Percentiles rank a stretch among this genome's conserved stretches.
Conservation (phyloP, 2,113 vertebrate genomes). For the Cavia porcellus region DNA sequence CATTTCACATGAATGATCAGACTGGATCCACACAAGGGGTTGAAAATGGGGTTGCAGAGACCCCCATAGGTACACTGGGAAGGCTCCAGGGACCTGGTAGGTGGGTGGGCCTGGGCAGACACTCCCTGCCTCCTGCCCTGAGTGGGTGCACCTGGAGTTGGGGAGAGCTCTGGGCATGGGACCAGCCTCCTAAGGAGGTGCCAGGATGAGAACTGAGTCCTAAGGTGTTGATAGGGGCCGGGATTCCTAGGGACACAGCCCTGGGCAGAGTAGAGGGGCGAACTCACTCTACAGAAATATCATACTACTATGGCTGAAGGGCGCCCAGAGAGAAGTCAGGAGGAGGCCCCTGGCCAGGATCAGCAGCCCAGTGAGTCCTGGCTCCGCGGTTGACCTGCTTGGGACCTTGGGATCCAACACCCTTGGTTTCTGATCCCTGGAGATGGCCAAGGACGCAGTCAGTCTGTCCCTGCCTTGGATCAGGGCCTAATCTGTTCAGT, state of each 20-base stretch:
- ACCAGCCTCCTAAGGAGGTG: background rate
- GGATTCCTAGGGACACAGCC: background rate
- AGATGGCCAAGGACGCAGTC: background rate
- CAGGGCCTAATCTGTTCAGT: conserved; percentile 37
- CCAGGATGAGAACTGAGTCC: background rate
- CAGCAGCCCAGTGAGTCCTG: background rate
- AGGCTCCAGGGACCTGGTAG: background rate
- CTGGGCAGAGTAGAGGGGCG: background rate
- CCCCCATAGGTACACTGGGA: background rate
- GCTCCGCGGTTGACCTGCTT: background rate
- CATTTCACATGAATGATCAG: background rate
- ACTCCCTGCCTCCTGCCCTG: background rate
- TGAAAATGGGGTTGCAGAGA: background rate
- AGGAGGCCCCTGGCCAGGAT: background rate
- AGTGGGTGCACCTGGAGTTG: background rate
- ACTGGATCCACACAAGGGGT: background rate
- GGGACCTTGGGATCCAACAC: background rate
- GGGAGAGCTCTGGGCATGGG: background rate
- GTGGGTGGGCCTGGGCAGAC: background rate
- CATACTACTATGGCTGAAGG: background rate
- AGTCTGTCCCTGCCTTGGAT: background rate
- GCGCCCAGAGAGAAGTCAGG: background rate
- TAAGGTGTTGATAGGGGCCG: no score
- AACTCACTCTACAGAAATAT: background rate
- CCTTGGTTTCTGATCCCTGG: background rate